Percentiles rank a stretch among this genome's conserved stretches.
Evolutionary conservation across 2,113 vertebrate genomes (phyloP).

Genomic region (Apodemus sylvaticus): DNA sequence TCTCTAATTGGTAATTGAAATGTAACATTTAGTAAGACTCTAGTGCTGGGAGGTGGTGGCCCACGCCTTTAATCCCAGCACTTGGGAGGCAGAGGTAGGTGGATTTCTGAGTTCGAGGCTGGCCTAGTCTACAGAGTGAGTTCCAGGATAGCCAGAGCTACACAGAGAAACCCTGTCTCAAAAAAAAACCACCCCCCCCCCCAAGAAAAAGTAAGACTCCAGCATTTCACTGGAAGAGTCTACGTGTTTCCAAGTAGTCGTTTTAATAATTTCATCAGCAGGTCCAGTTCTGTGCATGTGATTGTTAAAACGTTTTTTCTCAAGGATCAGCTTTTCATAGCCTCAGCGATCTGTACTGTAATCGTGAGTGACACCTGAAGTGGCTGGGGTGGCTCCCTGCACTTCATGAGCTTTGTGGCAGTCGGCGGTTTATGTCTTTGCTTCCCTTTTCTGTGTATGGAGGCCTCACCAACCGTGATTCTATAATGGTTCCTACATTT

Average conservation of each 20-base stretch:
- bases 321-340: slow-evolving; percentile 57
- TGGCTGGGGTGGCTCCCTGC: slow-evolving; percentile 12
- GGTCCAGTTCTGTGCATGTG: slow-evolving; percentile 70
- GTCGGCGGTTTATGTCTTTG: slow-evolving; percentile 40
- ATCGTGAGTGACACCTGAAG: slow-evolving; percentile 33
- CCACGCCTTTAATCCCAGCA: no score
- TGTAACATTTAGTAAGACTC: slow-evolving; percentile 68
- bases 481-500: neutral
- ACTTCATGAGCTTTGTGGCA: slow-evolving; percentile 29
- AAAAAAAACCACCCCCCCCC: no score
- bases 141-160: no score
- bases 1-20: slow-evolving; percentile 73
- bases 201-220: slow-evolving; percentile 66
- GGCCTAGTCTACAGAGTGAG: no score
- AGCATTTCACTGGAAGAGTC: slow-evolving; percentile 66
- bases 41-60: no score
- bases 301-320: slow-evolving; percentile 67
- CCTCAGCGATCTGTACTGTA: slow-evolving; percentile 51
- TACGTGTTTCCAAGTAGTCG: slow-evolving; percentile 64
- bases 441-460: slow-evolving; percentile 34
- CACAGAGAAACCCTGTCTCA: no score
- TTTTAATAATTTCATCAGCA: slow-evolving; percentile 72
- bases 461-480: slow-evolving; percentile 21
- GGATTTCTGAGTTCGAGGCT: no score
- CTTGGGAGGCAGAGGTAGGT: no score